phyloP scores from a whole-genome alignment of 2,113 vertebrate genomes.

The Leucopsar rothschildi region DNA sequence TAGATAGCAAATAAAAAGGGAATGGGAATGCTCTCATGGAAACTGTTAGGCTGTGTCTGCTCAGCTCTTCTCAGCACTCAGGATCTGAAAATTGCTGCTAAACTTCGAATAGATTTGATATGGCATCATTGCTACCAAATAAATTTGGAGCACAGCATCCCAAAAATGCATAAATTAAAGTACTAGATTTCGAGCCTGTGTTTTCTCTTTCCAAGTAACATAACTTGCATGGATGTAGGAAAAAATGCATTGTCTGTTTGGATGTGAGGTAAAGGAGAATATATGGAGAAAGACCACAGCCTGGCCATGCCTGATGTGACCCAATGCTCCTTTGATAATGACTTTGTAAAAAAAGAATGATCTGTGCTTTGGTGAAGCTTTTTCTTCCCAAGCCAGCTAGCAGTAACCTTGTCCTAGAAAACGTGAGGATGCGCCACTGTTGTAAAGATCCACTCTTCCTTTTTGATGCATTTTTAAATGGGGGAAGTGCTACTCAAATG shows the following conservation, averaged over 20 bases:
- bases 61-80: neutral
- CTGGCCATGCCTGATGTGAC: neutral
- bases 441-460: neutral
- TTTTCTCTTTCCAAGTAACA: neutral
- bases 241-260: neutral
- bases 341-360: neutral
- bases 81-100: neutral
- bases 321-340: neutral
- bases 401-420: neutral
- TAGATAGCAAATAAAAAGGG: neutral
- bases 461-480: slow-evolving; percentile 7
- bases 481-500: neutral
- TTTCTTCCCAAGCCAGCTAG: neutral
- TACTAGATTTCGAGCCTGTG: neutral
- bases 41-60: neutral
- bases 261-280: neutral
- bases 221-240: neutral
- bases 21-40: neutral
- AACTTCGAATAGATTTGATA: neutral
- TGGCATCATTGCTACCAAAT: neutral
- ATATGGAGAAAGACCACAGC: neutral
- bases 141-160: neutral
- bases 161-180: neutral
- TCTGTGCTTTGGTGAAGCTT: neutral
- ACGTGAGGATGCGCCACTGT: neutral